Percentiles rank a stretch among this genome's conserved stretches.
phyloP scores from a whole-genome alignment of 2,888 invertebrate species.

The Ischnus inquisitorius region DNA sequence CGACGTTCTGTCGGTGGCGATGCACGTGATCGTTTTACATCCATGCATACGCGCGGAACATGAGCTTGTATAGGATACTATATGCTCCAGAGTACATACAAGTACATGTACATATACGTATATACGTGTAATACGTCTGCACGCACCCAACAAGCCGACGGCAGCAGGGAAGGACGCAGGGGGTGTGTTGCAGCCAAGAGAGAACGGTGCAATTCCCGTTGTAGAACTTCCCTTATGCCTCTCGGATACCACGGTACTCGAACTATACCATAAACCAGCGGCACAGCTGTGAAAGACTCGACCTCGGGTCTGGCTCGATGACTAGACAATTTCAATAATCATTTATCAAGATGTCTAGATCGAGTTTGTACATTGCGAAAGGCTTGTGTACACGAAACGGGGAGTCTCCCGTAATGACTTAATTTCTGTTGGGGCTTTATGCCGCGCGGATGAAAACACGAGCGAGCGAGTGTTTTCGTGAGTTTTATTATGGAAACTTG shows the following conservation, averaged over 20 bases:
- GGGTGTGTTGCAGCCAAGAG: constrained; percentile 56
- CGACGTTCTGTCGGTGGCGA: constrained; percentile 16
- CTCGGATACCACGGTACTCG: neutral
- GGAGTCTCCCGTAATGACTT: neutral
- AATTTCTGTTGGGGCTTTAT: neutral
- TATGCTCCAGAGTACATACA: constrained; percentile 1
- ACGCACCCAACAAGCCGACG: constrained; percentile 45
- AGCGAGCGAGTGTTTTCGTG: neutral
- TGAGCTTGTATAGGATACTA: neutral
- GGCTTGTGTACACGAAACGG: neutral
- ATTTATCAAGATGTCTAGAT: constrained; percentile 13
- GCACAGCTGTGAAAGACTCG: constrained; percentile 34
- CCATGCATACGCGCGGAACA: neutral
- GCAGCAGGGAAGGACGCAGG: constrained; percentile 51
- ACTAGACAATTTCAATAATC: constrained; percentile 34
- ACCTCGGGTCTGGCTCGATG: neutral
- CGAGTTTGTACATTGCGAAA: constrained; percentile 9
- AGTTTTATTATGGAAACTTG: neutral
- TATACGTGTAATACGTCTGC: constrained; percentile 32
- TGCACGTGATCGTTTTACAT: constrained; percentile 15
- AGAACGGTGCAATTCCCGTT: constrained; percentile 15
- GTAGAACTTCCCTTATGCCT: constrained; percentile 15
- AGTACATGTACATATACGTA: neutral
- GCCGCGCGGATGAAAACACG: neutral
- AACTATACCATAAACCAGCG: constrained; percentile 7